phyloP scores from a whole-genome alignment of 30 jellyfish, hydroid and myxozoan species.

The Cassiopea andromeda region DNA sequence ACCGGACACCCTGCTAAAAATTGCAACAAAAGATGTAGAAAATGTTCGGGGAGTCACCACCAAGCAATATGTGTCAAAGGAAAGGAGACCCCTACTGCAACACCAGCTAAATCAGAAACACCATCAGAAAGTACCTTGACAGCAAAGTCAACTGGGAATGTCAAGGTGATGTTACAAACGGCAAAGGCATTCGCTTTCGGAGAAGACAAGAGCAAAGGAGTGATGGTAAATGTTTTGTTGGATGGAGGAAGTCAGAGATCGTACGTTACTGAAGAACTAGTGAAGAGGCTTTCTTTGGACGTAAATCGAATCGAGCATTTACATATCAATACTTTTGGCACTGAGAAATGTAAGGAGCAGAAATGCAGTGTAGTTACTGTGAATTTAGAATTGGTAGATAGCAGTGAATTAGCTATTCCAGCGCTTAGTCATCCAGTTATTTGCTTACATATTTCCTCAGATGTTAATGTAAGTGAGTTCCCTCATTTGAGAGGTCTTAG shows the following conservation, averaged over 20 bases:
- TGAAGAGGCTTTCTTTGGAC: conserved; percentile 20
- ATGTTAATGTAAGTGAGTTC: conserved; percentile 4
- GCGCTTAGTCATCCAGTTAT: conserved; percentile 30
- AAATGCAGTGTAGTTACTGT: conserved; percentile 32
- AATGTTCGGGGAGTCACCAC: conserved; percentile 25
- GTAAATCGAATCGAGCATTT: conserved; percentile 1
- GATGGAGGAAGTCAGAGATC: conserved; percentile 64
- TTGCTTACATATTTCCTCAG: conserved; percentile 16
- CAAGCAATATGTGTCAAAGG: neutral
- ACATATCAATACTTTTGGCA: conserved; percentile 49
- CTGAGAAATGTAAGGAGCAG: conserved; percentile 3
- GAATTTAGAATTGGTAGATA: conserved; percentile 23
- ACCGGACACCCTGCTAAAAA: conserved; percentile 26
- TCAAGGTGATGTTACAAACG: conserved; percentile 1
- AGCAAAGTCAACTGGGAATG: neutral
- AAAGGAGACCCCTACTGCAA: neutral
- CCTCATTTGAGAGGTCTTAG: conserved; percentile 34
- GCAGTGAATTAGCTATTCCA: neutral
- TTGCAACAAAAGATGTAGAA: conserved; percentile 22
- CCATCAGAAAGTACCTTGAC: neutral
- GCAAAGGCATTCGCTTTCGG: conserved; percentile 37
- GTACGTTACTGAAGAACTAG: conserved; percentile 36
- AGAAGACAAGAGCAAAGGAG: neutral
- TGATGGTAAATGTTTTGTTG: conserved; percentile 27
- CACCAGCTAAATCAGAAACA: neutral